phyloP scores from a whole-genome alignment of 2,113 vertebrate species.

The Psittacula cyanocephala region DNA sequence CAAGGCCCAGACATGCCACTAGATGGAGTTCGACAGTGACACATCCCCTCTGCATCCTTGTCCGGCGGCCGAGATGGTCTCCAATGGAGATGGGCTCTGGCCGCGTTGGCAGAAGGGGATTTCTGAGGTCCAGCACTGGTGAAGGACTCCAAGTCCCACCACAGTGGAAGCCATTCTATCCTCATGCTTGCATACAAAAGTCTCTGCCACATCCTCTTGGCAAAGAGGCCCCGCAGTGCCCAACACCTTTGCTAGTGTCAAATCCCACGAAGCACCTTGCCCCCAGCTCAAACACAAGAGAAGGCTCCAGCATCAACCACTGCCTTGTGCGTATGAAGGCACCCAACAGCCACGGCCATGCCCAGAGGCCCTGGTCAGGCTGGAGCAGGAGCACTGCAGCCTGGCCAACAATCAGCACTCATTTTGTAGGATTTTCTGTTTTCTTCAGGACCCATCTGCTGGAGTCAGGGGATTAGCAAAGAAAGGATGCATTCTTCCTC shows the following conservation, averaged over 20 bases:
- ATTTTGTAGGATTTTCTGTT: neutral
- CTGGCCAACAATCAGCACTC: neutral
- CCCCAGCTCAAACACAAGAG: neutral
- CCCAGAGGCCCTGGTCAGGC: neutral
- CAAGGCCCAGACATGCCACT: neutral
- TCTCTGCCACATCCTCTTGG: neutral
- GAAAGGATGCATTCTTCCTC: neutral
- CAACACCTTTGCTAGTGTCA: rapidly evolving
- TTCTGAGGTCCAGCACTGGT: neutral
- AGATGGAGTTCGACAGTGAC: neutral
- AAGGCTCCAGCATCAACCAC: neutral
- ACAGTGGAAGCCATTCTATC: neutral
- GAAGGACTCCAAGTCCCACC: neutral
- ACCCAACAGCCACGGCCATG: neutral
- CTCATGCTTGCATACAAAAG: neutral
- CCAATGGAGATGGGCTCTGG: neutral
- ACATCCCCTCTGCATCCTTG: rapidly evolving
- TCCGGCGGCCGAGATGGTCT: neutral
- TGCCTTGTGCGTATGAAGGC: neutral
- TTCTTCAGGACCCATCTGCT: neutral
- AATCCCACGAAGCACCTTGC: neutral
- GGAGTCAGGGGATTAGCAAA: neutral
- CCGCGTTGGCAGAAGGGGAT: neutral
- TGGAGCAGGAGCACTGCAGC: neutral
- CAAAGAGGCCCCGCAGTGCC: neutral